Evolutionary conservation across 2,797 vertebrate genomes (phyloP), one percentile per base, ranked within the genome.

Genomic region (Poecilia gillii): DNA sequence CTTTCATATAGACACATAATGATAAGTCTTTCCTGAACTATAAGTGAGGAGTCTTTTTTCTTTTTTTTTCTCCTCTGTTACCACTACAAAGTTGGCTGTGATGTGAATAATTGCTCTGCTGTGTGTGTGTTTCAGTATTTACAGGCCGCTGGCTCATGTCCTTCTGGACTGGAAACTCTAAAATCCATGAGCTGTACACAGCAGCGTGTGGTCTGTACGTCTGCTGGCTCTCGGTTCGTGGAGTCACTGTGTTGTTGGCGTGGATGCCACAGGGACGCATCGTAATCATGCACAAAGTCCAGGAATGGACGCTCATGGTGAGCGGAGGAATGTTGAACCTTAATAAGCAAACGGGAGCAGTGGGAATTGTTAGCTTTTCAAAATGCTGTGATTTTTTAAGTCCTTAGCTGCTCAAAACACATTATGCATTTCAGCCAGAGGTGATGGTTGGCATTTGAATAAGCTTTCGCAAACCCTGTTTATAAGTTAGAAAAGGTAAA

Each of bases 131-230:
- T 95, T 82, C 94, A 99, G 99, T 99, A 71, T 99, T 98, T 74
- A 97, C 97, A n/a, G 99, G 99, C n/a, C 98, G 99, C 75, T 99
- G 98, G 98, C 88, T 99, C 80, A 99, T 99, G 99, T 99, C 98
- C 0, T 99, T 99, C 94, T 99, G 99, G 99, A 99, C 97, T 6
- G 99, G 99, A 81, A 97, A 95, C 87, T 97, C 98, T 81, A 99
- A 99, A 96, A 99, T 99, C 90, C 99, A 99, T 0, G 99, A 99
- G 82, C 93, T 99, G 78, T 99, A 99, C 95, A 99, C 99, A 0
- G 98, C 99, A 78, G 98, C 99, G 0, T 99, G 99, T 78, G 99
- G 99, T 75, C 96, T 99, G 16, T 99, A 99, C 53, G 97, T 99
- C 72, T 99, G 99, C 85, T 99, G 99, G 99, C 95, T 99, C 62